Evolutionary conservation across 2,888 invertebrate species (phyloP), one percentile per base, ranked within the genome.

Genomic region (Dryobotodes eremita): DNA sequence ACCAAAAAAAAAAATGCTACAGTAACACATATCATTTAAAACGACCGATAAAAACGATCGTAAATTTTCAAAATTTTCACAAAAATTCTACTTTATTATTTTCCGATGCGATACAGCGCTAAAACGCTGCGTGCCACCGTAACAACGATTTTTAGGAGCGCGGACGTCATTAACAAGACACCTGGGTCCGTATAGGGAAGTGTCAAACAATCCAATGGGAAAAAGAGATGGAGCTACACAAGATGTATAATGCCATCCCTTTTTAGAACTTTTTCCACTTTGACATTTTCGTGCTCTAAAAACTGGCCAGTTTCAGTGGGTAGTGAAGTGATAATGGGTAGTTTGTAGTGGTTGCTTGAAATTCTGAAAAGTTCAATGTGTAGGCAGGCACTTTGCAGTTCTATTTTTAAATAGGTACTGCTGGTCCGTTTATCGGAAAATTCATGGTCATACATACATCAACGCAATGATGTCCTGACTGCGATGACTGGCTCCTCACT

Each of bases 31-130:
- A 64, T 75, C 20, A 82, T 83, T 82, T 61, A 61, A 71, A 69
- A 86, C 50, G 50, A 48, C 53, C 73, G 15, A 80, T 61, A 71
- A 17, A 17, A 31, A 23, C 15, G 11, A 26, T 73, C 72, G 42
- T 86, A 86, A 77, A 86, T 82, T 42, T 71, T 53, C 10, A 6
- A 64, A 48, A 26, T 26, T n/a, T 65, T 53, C 10, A 31, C 15
- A 77, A 84, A 85, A 70, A 64, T 0, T 8, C 48, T 59, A 62
- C 17, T 84, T 84, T 83, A 79, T 83, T 77, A 66, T 78, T 78
- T 86, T 78, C 66, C 72, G 68, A 83, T 73, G 62, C 73, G 36
- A 71, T 69, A 50, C 42, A 50, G 46, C n/a, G 46, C 20, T 57
- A 31, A n/a, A 55, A 1, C 8, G 48, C 10, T 50, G 15, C 26